Percentiles rank a stretch among this genome's conserved stretches.
These are phyloP conservation scores for Thymallus thymallus DNA, from an alignment of 2,113 vertebrate species.

Conservation along the genomic window DNA sequence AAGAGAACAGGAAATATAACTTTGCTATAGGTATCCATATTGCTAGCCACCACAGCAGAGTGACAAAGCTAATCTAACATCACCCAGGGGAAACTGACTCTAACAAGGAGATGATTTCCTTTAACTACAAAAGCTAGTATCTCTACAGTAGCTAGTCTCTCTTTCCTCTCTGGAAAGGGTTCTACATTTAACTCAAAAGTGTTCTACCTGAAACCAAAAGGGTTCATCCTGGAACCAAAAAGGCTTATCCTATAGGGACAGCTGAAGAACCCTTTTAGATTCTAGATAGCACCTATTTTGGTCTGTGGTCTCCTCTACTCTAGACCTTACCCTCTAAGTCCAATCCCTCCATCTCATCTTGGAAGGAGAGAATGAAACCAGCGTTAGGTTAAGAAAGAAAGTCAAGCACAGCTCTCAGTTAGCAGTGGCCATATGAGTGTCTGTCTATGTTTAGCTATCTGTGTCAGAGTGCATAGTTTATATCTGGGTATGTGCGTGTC, in stretches of 20 bases:
- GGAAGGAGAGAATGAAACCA: slow-evolving; percentile 55
- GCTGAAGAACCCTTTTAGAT: too few relatives aligned
- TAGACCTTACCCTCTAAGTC: slow-evolving; percentile 75
- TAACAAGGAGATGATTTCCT: neutral
- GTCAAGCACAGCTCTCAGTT: too few relatives aligned
- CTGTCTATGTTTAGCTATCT: neutral
- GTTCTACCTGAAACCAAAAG: too few relatives aligned
- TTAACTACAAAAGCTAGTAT: slow-evolving; percentile 19
- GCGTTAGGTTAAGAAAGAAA: slow-evolving; percentile 35
- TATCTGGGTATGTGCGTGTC: neutral
- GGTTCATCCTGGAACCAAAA: too few relatives aligned
- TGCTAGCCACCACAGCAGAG: neutral
- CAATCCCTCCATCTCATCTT: slow-evolving; percentile 77
- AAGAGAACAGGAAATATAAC: neutral
- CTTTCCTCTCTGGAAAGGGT: too few relatives aligned
- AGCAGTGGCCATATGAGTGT: neutral
- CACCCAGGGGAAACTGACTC: neutral
- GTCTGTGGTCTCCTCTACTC: slow-evolving; percentile 30
- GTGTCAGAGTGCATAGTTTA: neutral
- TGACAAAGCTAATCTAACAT: neutral
- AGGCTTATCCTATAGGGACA: too few relatives aligned
- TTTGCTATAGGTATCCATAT: neutral
- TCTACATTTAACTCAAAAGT: too few relatives aligned
- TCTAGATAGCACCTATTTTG: too few relatives aligned
- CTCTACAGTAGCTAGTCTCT: neutral